phyloP scores from a whole-genome alignment of 2,797 vertebrate genomes.

The Dryobates pubescens region DNA sequence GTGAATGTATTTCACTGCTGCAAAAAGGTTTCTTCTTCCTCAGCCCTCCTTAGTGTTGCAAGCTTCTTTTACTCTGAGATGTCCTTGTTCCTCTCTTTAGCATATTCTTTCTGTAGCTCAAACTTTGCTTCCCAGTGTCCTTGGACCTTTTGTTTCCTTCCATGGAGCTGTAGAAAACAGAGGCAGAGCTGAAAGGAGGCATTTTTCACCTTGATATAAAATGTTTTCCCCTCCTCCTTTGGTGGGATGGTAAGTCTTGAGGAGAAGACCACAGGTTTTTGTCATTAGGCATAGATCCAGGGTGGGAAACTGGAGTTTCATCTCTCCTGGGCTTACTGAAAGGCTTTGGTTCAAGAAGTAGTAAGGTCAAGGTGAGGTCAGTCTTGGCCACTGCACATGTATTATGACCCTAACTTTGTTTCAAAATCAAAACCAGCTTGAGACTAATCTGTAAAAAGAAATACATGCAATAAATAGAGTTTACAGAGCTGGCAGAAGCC shows the following conservation, averaged over 20 bases:
- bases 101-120: background rate
- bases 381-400: background rate
- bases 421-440: conserved; percentile 10
- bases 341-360: conserved; percentile 2
- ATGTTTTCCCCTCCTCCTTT: background rate
- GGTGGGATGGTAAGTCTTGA: background rate
- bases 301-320: background rate
- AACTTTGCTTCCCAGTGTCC: background rate
- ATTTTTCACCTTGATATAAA: background rate
- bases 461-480: background rate
- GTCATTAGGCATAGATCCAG: conserved; percentile 35
- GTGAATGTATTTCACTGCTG: background rate
- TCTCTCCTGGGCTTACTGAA: conserved; percentile 11
- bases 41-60: background rate
- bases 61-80: background rate
- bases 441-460: conserved; percentile 45
- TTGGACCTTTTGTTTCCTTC: background rate
- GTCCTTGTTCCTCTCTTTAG: background rate
- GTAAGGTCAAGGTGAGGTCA: conserved; percentile 35
- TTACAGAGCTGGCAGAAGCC: conserved; percentile 39
- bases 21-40: background rate
- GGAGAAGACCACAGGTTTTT: conserved; percentile 25
- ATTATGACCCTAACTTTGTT: background rate
- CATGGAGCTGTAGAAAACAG: background rate
- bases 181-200: background rate